Conservation (phyloP, 2,113 vertebrate species). For the Cinclus cinclus region DNA sequence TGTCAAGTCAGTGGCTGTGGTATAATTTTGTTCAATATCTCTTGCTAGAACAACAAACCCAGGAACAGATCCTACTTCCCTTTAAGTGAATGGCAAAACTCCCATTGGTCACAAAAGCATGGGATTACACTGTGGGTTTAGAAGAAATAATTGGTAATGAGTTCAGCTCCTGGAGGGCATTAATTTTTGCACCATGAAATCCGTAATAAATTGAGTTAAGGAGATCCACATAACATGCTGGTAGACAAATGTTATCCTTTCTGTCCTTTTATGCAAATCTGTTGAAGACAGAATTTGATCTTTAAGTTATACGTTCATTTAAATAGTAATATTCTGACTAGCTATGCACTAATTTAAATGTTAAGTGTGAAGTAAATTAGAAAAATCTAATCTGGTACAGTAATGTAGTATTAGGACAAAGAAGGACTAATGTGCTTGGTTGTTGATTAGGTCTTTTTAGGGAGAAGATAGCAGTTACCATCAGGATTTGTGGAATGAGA, state of each 20-base stretch:
- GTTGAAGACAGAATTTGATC: conserved; percentile 43
- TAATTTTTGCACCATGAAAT: conserved; percentile 39
- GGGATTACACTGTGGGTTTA: neutral
- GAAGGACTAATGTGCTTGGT: conserved; percentile 4
- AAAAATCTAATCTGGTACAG: conserved; percentile 12
- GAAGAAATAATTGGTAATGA: conserved; percentile 18
- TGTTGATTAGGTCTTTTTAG: neutral
- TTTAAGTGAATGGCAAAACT: neutral
- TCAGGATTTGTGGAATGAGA: neutral
- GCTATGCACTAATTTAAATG: conserved; percentile 14
- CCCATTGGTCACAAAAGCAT: neutral
- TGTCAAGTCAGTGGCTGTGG: neutral
- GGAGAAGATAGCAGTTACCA: neutral
- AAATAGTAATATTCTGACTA: conserved; percentile 16
- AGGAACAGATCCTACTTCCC: neutral
- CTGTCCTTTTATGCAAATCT: conserved; percentile 44
- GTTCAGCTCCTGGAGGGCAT: neutral
- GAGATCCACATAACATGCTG: conserved; percentile 19
- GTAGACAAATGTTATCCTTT: conserved; percentile 44
- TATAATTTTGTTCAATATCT: neutral
- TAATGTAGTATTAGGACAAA: neutral
- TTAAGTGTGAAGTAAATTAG: conserved; percentile 38
- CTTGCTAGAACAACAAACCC: neutral
- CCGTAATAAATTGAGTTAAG: conserved; percentile 17
- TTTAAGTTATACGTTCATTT: conserved; percentile 30